A percentile compares a stretch with the other conserved stretches of the same genome.
These are phyloP conservation scores for Trichomycterus rosablanca DNA, from an alignment of 2,113 vertebrate genomes.

Conservation along the genomic window DNA sequence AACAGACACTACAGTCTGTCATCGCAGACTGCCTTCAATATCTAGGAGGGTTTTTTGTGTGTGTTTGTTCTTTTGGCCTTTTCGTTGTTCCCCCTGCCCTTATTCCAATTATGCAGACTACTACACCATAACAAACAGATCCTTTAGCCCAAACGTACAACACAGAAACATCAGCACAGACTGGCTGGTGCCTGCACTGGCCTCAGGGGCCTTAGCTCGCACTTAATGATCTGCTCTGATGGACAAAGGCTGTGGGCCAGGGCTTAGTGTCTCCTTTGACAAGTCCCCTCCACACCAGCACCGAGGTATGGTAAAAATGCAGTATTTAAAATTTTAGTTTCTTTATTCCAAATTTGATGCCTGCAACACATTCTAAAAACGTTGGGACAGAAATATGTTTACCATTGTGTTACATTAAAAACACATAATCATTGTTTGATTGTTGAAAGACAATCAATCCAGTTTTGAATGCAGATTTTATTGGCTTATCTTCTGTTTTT, in stretches of 20 bases:
- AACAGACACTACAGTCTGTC: constrained; percentile 45
- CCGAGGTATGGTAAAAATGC: constrained; percentile 31
- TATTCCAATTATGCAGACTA: constrained; percentile 42
- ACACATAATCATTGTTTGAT: too few relatives aligned
- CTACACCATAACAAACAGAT: constrained; percentile 55
- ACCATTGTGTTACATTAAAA: too few relatives aligned
- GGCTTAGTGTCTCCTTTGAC: constrained; percentile 41
- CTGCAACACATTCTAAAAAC: not conserved
- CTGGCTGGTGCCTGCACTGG: constrained; percentile 63
- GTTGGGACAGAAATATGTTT: too few relatives aligned
- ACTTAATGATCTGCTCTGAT: constrained; percentile 57
- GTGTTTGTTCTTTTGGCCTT: constrained; percentile 32
- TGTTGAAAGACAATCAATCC: too few relatives aligned
- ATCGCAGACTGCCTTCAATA: constrained; percentile 45
- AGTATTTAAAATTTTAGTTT: too few relatives aligned
- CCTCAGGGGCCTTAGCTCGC: constrained; percentile 58
- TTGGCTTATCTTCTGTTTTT: too few relatives aligned
- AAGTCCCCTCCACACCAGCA: constrained; percentile 25
- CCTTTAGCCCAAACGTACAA: constrained; percentile 46
- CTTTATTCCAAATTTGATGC: constrained; percentile 7
- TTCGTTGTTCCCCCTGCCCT: constrained; percentile 35
- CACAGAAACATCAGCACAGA: constrained; percentile 55
- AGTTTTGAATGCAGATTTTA: too few relatives aligned
- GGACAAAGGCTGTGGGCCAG: constrained; percentile 45
- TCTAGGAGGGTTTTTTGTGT: constrained; percentile 37